phyloP scores from a whole-genome alignment of 64 coral and sea anemone species.

The Catalaphyllia jardinei region DNA sequence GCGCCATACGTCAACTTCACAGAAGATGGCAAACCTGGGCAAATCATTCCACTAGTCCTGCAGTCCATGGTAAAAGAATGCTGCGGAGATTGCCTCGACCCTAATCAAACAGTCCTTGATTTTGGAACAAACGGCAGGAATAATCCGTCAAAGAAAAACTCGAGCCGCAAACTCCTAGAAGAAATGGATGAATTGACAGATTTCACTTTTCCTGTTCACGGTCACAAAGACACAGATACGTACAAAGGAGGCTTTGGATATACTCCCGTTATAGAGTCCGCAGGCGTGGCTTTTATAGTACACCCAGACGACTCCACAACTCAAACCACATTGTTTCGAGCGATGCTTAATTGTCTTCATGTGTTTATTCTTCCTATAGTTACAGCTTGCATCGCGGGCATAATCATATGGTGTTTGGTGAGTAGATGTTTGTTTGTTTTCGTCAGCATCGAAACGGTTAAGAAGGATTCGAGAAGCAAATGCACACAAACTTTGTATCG shows the following conservation, averaged over 20 bases:
- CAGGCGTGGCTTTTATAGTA: conserved; percentile 79
- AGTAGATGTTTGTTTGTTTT: conserved; percentile 17
- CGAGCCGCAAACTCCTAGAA: neutral
- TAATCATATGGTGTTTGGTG: conserved; percentile 85
- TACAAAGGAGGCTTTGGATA: conserved; percentile 70
- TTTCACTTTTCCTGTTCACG: conserved; percentile 86
- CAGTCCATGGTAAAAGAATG: conserved; percentile 57
- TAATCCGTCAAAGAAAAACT: conserved; percentile 24
- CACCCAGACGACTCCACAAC: conserved; percentile 9
- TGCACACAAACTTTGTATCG: too few species aligned
- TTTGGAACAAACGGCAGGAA: conserved; percentile 55
- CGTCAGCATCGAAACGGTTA: neutral
- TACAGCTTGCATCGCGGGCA: conserved; percentile 66
- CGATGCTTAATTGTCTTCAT: conserved; percentile 46
- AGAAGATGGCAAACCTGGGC: conserved; percentile 41
- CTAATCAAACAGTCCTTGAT: conserved; percentile 38
- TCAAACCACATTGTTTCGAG: conserved; percentile 42
- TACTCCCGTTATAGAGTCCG: conserved; percentile 64
- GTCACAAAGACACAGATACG: conserved; percentile 44
- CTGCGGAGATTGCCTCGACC: conserved; percentile 51
- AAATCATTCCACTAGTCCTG: conserved; percentile 66
- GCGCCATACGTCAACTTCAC: conserved; percentile 70
- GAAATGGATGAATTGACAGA: conserved; percentile 46
- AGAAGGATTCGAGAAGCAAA: too few species aligned
- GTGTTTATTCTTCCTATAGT: conserved; percentile 57